Evolutionary conservation across 2,113 vertebrate genomes (phyloP), one percentile per base, ranked within the genome.

Genomic region (Ictalurus furcatus): DNA sequence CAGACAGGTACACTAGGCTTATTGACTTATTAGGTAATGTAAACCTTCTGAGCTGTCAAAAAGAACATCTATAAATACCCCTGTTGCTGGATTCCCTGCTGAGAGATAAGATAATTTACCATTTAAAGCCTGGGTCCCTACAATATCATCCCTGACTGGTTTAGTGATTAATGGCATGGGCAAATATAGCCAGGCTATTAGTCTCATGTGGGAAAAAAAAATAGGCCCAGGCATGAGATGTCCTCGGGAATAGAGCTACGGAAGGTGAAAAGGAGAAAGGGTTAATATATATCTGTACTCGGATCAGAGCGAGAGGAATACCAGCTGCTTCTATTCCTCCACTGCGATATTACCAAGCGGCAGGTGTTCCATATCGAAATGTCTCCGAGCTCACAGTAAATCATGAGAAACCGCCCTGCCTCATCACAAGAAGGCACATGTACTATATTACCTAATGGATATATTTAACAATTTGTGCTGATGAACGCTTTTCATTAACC

Each of bases 41-140:
- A 91, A 90, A 91, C 84, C 79, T 81, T 86, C 84, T 81, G 54
- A 78, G 86, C 90, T 91, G 84, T 86, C 88, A 85, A 73, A 85
- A 56, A 86, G 86, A 71, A 54, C 58, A 25, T 71, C 90, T 89
- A 91, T 90, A 91, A 91, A 91, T 71, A 90, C 79, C 11, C 11
- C 34, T 37, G 82, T 56, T 86, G 88, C 87, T 91, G 84, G 84
- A 80, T 86, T 88, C 83, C 78, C 86, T 78, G 88, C 71, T 4
- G 84, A 91, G 82, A 90, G 90, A 90, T 90, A 88, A 89, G 83
- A 90, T 93, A 87, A 93, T 93, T 90, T 89, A 85, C 56, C 88
- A 87, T 88, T 92, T 87, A 90, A 89, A 86, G 76, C 80, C n/a
- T 58, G 59, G 67, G 52, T 81, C 59, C 71, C 56, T 65, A 67